These are phyloP conservation scores for Alfaro cultratus DNA, from an alignment of 2,797 vertebrate species.

Conservation along the genomic window DNA sequence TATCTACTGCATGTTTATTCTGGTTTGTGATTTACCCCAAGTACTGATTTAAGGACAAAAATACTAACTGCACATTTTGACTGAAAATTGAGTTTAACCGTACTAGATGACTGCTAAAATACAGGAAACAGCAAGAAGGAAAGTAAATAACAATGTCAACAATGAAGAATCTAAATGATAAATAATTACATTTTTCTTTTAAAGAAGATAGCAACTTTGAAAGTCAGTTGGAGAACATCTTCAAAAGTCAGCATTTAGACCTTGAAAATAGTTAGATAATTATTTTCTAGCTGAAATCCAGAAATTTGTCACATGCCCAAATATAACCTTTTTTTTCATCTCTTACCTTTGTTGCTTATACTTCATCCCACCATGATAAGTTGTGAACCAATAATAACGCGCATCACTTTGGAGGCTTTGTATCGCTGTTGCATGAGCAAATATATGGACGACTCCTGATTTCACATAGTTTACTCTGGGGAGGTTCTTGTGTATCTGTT, in stretches of 20 bases:
- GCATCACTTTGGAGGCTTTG: neutral
- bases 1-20: neutral
- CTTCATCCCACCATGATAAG: neutral
- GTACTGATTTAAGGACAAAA: neutral
- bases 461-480: constrained; percentile 4
- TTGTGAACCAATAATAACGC: neutral
- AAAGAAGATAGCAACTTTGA: neutral
- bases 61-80: neutral
- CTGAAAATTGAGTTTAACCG: neutral
- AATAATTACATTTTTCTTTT: neutral
- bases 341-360: neutral
- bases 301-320: neutral
- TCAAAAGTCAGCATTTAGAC: neutral
- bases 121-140: neutral
- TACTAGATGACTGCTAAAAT: neutral
- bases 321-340: neutral
- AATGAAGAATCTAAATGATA: neutral
- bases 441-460: neutral
- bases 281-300: neutral
- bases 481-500: neutral
- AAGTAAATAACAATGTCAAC: neutral
- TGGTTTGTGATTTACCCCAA: neutral
- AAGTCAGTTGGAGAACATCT: neutral
- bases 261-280: neutral
- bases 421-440: neutral